Evolutionary conservation across 2,888 invertebrate genomes (phyloP), one percentile per base, ranked within the genome.

Genomic region (Atherix ibis): DNA sequence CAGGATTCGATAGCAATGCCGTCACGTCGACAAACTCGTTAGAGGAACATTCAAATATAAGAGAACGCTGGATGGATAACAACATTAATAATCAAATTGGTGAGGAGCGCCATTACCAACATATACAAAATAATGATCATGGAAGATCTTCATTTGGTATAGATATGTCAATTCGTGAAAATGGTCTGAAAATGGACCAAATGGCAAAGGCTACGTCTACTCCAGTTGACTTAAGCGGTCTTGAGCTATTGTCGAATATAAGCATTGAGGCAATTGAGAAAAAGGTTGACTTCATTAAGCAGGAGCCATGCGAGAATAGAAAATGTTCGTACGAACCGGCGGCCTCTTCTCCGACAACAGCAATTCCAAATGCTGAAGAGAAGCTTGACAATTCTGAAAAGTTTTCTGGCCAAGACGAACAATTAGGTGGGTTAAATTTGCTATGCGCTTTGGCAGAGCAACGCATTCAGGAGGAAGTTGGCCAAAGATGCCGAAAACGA

Each of bases 371-470:
- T 22, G 46, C 45, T 3, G 45, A 48, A 18, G 49, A 51, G 45
- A 10, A 17, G 9, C 6, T 31, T 17, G 36, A 36, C 12, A 28
- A 31, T 17, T 27, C 32, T 19, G 38, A 40, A 15, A 38, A 40
- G 13, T 40, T 36, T 14, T 17, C 18, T 12, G 30, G 27, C 27
- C 34, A 33, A 8, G 58, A 62, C 18, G 62, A 63, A 40, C 64
- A 64, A 4, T 58, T 77, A 13, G 76, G 71, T 16, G 77, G 77
- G 0, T 59, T 88, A 12, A 79, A 80, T 34, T 56, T 88, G 19
- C 58, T 88, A 17, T 87, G 87, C 54, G 84, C 84, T 6, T 62
- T 87, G 38, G 88, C 85, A 0, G 85, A 85, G 50, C 84, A 85
- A 50, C 68, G 83, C 43, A 77, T 84, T 42, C 71, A 76, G 63